Percentiles rank a stretch among this genome's conserved stretches.
Evolutionary conservation across 2,113 vertebrate species (phyloP).

Genomic region (Tragulus kanchil): DNA sequence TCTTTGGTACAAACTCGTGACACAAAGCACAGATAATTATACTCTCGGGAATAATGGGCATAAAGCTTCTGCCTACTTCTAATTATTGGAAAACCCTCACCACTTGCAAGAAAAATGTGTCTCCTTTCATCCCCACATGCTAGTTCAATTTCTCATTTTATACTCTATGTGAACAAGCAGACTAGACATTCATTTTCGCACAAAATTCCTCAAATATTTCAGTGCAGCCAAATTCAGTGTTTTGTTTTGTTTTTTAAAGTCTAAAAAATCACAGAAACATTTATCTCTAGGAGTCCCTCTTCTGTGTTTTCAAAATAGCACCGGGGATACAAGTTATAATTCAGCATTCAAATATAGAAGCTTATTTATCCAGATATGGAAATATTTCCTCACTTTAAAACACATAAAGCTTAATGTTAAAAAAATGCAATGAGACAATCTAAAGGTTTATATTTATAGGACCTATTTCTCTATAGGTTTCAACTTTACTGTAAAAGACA

Average conservation of each 20-base stretch:
- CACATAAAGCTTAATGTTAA: neutral
- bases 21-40: neutral
- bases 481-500: neutral
- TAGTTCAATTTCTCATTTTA: neutral
- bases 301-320: neutral
- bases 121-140: neutral
- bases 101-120: neutral
- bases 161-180: neutral
- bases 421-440: neutral
- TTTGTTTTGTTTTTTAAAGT: neutral
- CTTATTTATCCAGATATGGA: neutral
- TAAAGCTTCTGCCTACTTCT: neutral
- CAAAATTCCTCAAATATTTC: neutral
- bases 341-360: neutral
- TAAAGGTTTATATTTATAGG: neutral
- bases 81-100: constrained; percentile 40
- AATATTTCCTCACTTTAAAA: neutral
- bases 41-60: neutral
- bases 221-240: neutral
- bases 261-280: neutral
- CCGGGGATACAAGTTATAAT: neutral
- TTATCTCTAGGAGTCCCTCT: neutral
- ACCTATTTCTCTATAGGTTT: neutral
- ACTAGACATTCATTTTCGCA: neutral
- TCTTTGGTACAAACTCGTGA: neutral